Evolutionary conservation across 2,888 invertebrate genomes (phyloP), one percentile per base, ranked within the genome.

Genomic region (Ectropis crepuscularia): DNA sequence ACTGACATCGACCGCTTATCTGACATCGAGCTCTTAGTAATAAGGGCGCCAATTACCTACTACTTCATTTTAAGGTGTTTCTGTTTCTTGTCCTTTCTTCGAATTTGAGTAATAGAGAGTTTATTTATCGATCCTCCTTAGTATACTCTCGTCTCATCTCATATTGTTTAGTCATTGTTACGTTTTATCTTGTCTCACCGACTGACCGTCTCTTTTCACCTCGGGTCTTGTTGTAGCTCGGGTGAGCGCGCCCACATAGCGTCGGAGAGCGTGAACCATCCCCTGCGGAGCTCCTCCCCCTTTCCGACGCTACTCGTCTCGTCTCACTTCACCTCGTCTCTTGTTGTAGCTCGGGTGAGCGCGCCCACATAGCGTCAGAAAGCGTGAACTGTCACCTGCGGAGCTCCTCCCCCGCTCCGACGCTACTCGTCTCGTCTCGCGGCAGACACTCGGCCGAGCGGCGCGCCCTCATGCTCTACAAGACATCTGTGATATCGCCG

Each of bases 201-300:
- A n/a, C n/a, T n/a, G n/a, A n/a, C n/a, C n/a, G n/a, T n/a, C n/a
- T n/a, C n/a, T n/a, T n/a, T 28, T 28, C 16, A 28, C 16, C 16
- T 28, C 16, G 16, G 1, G 2, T 1, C 16, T 28, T 28, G 16
- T 28, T 28, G 16, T 75, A 95, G 95, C 58, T 82, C 90, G 65
- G 93, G 94, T 37, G 92, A 93, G 5, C 90, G 90, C 49, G 95
- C 94, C 0, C 93, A 94, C 66, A 89, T 96, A 47, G 89, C 94
- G 2, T 83, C 93, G 0, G 95, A 95, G n/a, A 95, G 95, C 79
- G 95, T 96, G 0, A 96, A 96, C 86, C 90, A 92, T 71, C 92
- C 88, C 16, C 81, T 94, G 43, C 79, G 80, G 0, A 94, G 92
- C 71, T 74, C 73, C 0, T 53, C 51, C 10, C 82, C 84, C 4